Conservation (phyloP, 1,140 invertebrate species). For the Drosophila parabipectinata region DNA sequence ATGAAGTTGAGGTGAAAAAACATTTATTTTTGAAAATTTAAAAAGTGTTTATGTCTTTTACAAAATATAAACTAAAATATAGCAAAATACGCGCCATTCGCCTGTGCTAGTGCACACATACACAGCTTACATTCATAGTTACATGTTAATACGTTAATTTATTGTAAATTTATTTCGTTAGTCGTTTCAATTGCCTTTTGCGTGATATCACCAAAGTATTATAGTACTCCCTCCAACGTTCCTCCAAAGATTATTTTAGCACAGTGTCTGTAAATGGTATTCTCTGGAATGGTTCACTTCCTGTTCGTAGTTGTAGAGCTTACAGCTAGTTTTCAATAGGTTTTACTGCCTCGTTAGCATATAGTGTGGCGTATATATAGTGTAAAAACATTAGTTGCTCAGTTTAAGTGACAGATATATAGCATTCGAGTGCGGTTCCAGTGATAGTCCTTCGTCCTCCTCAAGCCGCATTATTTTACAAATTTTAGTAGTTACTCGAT, state of each 20-base stretch:
- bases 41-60: slow-evolving; percentile 55
- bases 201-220: slow-evolving; percentile 78
- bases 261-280: slow-evolving; percentile 29
- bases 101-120: slow-evolving; percentile 43
- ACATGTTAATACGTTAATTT: slow-evolving; percentile 50
- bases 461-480: slow-evolving; percentile 60
- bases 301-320: slow-evolving; percentile 56
- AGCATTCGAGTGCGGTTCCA: not conserved
- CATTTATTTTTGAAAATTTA: slow-evolving; percentile 72
- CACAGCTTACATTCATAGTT: slow-evolving; percentile 36
- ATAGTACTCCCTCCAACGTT: slow-evolving; percentile 51
- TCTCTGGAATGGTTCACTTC: slow-evolving; percentile 9
- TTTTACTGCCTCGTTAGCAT: slow-evolving; percentile 75
- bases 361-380: slow-evolving; percentile 35
- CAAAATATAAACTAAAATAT: slow-evolving; percentile 56
- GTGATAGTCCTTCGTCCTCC: slow-evolving; percentile 11
- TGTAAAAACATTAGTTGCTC: slow-evolving; percentile 44
- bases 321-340: slow-evolving; percentile 59
- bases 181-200: slow-evolving; percentile 78
- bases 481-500: slow-evolving; percentile 58
- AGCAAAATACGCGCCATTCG: slow-evolving; percentile 53
- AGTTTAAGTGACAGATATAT: slow-evolving; percentile 31
- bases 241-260: slow-evolving; percentile 52
- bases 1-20: slow-evolving; percentile 66
- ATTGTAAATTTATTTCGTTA: slow-evolving; percentile 74